Percentiles rank a stretch among this genome's conserved stretches.
Conservation (phyloP, 2,113 vertebrate genomes). For the Formicarius rufipectus region DNA sequence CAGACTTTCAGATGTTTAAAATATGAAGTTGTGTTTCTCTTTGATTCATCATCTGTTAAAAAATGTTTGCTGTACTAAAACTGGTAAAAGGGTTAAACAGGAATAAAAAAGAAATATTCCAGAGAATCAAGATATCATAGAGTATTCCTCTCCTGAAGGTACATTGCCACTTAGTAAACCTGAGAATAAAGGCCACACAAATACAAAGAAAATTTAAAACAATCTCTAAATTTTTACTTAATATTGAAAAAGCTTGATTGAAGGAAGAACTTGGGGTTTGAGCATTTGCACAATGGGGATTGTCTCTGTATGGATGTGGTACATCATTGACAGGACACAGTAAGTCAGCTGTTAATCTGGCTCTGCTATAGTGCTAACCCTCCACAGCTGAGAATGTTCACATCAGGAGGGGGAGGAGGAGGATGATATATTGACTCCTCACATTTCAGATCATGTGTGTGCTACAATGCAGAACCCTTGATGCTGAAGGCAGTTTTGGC, state of each 20-base stretch:
- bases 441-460: background rate
- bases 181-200: background rate
- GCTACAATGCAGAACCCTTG: background rate
- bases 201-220: background rate
- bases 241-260: background rate
- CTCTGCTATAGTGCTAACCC: background rate
- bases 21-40: background rate
- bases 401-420: background rate
- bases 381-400: background rate
- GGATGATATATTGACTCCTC: background rate
- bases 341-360: background rate
- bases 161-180: background rate
- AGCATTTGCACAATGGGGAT: background rate
- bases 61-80: background rate
- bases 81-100: background rate
- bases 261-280: background rate
- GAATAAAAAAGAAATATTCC: background rate
- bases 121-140: background rate
- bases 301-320: background rate
- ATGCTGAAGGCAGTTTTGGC: background rate
- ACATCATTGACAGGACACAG: background rate
- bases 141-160: background rate
- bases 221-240: background rate
- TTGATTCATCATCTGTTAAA: background rate
- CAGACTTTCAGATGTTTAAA: background rate